Evolutionary conservation across 2,113 vertebrate genomes (phyloP).

Genomic region (Mirounga angustirostris): DNA sequence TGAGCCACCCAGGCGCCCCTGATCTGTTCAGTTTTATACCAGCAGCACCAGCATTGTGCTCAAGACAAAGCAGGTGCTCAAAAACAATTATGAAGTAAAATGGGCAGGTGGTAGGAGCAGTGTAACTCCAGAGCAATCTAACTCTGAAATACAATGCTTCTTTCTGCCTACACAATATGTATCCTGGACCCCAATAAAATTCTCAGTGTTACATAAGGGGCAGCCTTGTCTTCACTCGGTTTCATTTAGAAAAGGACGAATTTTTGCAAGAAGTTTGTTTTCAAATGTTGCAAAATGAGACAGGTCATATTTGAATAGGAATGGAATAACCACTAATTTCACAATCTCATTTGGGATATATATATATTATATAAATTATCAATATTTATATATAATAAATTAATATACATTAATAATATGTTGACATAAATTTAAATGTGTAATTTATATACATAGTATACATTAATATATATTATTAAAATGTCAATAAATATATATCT

Average conservation of each 20-base stretch:
- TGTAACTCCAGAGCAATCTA: background rate
- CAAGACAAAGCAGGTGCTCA: background rate
- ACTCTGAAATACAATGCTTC: background rate
- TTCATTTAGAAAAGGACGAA: conserved; percentile 79
- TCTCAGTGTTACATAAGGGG: conserved; percentile 69
- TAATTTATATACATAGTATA: background rate
- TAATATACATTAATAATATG: background rate
- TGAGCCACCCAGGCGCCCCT: background rate
- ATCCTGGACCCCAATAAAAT: conserved; percentile 69
- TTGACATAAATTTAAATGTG: background rate
- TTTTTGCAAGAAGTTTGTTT: conserved; percentile 68
- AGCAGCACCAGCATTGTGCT: background rate
- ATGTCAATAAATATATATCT: background rate
- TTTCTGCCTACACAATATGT: background rate
- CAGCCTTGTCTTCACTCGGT: conserved; percentile 74
- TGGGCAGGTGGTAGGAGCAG: background rate
- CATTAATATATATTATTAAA: too few relatives aligned
- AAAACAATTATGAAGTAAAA: background rate
- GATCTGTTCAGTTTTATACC: background rate
- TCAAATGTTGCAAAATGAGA: background rate
- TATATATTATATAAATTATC: background rate
- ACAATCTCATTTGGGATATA: conserved; percentile 78
- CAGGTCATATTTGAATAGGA: conserved; percentile 34
- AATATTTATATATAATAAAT: too few relatives aligned
- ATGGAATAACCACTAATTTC: conserved; percentile 67